phyloP scores from a whole-genome alignment of 2,797 vertebrate species.

The Parauchenoglanis ngamensis region DNA sequence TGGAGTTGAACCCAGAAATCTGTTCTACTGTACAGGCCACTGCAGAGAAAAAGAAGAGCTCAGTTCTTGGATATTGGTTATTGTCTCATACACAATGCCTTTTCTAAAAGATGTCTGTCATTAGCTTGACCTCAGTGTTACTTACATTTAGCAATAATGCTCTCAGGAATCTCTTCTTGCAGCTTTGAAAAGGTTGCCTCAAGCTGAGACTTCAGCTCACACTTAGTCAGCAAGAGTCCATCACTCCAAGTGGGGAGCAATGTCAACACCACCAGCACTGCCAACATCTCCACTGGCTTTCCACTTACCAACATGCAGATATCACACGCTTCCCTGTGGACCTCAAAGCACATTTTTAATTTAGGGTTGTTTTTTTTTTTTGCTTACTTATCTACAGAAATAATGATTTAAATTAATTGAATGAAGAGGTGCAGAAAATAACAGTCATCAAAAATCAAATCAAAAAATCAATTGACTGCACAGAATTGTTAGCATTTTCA shows the following conservation, averaged over 20 bases:
- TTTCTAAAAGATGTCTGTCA: background rate
- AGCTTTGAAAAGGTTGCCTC: fast-evolving
- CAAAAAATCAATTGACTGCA: background rate
- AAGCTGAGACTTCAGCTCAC: slow-evolving; percentile 59
- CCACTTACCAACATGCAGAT: background rate
- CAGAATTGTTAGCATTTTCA: background rate
- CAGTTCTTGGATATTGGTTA: background rate
- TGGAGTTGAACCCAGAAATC: slow-evolving; percentile 42
- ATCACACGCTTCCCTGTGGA: background rate
- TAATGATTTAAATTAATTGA: background rate
- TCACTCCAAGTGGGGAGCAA: slow-evolving; percentile 50
- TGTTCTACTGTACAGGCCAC: slow-evolving; percentile 44
- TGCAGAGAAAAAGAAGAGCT: slow-evolving; percentile 30
- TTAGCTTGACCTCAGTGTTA: background rate
- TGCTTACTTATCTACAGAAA: background rate
- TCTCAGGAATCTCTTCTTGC: background rate
- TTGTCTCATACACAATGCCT: background rate
- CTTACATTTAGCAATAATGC: slow-evolving; percentile 49
- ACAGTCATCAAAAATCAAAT: background rate
- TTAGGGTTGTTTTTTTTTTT: background rate
- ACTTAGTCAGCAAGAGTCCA: slow-evolving; percentile 51
- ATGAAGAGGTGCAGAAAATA: background rate
- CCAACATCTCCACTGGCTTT: slow-evolving; percentile 45
- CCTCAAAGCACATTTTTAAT: background rate
- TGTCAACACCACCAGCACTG: slow-evolving; percentile 45